Conservation (phyloP, 2,113 vertebrate species). For the Prinia subflava region DNA sequence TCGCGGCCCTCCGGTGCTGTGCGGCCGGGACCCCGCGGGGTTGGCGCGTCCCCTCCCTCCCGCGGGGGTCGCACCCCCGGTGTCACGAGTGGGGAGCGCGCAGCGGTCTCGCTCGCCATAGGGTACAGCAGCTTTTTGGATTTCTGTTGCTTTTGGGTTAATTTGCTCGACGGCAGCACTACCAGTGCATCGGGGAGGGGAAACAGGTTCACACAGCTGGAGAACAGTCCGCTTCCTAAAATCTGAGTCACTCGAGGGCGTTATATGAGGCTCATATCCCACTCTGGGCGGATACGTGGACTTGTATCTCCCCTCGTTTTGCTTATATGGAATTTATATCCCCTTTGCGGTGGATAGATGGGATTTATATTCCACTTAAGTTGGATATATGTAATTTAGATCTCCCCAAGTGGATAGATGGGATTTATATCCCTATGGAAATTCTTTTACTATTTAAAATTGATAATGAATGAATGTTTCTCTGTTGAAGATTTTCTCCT, state of each 20-base stretch:
- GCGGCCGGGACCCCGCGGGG: not conserved
- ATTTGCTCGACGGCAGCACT: not conserved
- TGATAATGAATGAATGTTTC: not conserved
- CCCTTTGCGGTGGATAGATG: not conserved
- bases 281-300: not conserved
- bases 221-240: not conserved
- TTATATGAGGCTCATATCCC: no score
- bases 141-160: not conserved
- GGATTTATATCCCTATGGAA: not conserved
- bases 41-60: not conserved
- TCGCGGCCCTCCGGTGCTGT: no score
- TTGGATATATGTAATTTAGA: not conserved
- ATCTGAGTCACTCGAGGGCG: not conserved
- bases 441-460: not conserved
- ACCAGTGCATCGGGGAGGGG: no score
- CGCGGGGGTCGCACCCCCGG: not conserved
- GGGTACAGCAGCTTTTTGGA: not conserved
- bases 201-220: not conserved
- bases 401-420: not conserved
- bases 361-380: not conserved
- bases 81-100: accelerated
- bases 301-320: not conserved
- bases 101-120: accelerated
- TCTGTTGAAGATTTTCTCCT: not conserved
- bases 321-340: not conserved